Base-by-base conservation (phyloP, 2,888 invertebrate species). In the Aleiodes alternator region DNA sequence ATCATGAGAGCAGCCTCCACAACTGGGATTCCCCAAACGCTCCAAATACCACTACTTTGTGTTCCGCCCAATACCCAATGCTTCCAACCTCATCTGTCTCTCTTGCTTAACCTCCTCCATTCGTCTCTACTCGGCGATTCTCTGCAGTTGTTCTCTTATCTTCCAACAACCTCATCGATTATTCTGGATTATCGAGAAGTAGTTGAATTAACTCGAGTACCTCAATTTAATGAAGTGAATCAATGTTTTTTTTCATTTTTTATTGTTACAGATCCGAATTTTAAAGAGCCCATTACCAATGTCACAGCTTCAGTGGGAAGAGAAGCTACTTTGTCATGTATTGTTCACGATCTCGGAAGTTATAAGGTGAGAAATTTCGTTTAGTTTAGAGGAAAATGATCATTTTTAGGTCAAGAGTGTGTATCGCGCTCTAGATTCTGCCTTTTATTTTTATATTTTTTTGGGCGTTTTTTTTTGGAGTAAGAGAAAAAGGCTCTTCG, bases 271-370 rank as follows among this genome's bases (percentile, higher is more conserved):
- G 94, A 94, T 90, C 96, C 96, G 8, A 94, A 94, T 83, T 96
- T 96, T 90, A 94, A 93, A 85, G 94, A 94, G 75, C 95, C 96
- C 71, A 96, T 97, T 85, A 91, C 93, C 81, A 97, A 97, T 90
- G 94, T 95, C 82, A 96, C 96, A 7, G 94, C 94, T 9, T 94
- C 96, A 12, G 94, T 96, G 73, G 96, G 96, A 59, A 92, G 96
- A 77, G 96, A 96, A 90, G 96, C 96, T 6, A 92, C 94, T 70
- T 92, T 97, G 70, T 93, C 94, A 68, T 97, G 96, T 88, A 91
- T 94, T 69, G 96, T 97, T 8, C 94, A 96, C 89, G 95, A 96
- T 89, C 92, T 97, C 76, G 94, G 94, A 75, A 92, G 93, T 16
- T 97, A 94, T 87, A 96, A 96, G 94, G 96, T 96, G 91, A 88